Evolutionary conservation across 2,888 invertebrate genomes (phyloP), one percentile per base, ranked within the genome.

Genomic region (Dolichopus griseipennis): DNA sequence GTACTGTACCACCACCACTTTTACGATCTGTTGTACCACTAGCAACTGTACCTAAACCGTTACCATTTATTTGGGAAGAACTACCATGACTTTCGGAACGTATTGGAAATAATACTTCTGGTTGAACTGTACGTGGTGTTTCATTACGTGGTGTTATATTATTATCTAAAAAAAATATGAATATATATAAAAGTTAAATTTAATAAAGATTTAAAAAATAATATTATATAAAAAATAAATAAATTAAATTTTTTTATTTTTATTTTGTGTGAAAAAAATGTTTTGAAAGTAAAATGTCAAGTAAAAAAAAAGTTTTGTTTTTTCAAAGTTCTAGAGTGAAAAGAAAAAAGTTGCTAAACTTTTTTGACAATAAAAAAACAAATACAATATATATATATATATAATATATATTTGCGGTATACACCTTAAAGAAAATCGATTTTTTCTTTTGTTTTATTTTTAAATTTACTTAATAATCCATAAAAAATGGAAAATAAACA

Each of bases 81-180:
- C 74, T 74, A 61, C 78, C 77, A 65, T 76, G 75, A 69, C 78
- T 74, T 73, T 82, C 81, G 69, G 79, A 77, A 72, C 79, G 79
- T 76, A 79, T 77, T 68, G 78, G 76, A 73, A 76, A 78, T 21
- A 78, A 75, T 34, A 74, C 71, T 75, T 81, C 81, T 69, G 80
- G 77, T 74, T 80, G 81, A 69, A 76, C 72, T 67, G 78, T 75
- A 75, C 78, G 76, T 43, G 75, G 73, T 72, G 81, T 74, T 70
- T 82, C 81, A 74, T 82, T 82, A 69, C 81, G 77, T 65, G 76
- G 70, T 66, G 79, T 77, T 69, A 79, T 77, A 70, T 78, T 76
- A 70, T 78, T 79, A 73, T 77, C 81, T 81, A 70, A 34, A 65
- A 61, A 67, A 5, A 37, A 7, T 34, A 34, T 5, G 34, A 34